phyloP scores from a whole-genome alignment of 2,888 invertebrate species.

The Enoplolaimus lenunculus region DNA sequence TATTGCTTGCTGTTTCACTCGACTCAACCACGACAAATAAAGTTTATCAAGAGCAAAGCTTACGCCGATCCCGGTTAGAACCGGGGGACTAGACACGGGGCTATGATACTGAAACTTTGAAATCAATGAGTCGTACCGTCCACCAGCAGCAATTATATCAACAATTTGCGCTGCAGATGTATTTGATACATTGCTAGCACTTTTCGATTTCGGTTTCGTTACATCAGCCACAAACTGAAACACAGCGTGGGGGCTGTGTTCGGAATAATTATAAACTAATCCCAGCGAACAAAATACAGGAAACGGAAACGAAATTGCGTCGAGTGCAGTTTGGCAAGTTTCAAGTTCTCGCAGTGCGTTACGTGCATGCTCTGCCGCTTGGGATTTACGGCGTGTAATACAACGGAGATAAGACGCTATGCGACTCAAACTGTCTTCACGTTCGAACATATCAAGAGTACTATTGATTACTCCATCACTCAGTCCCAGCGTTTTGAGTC shows the following conservation, averaged over 20 bases:
- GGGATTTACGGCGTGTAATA: slow-evolving; percentile 56
- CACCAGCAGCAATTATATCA: slow-evolving; percentile 69
- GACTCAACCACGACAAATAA: slow-evolving; percentile 3
- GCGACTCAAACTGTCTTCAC: slow-evolving; percentile 53
- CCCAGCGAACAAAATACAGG: slow-evolving; percentile 52
- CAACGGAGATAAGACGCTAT: slow-evolving; percentile 52
- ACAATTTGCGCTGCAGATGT: slow-evolving; percentile 45
- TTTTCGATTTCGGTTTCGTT: slow-evolving; percentile 33
- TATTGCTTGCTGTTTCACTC: not conserved
- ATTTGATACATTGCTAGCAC: slow-evolving; percentile 36
- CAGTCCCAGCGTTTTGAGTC: not conserved
- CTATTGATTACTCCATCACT: slow-evolving; percentile 54
- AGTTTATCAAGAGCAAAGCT: slow-evolving; percentile 69
- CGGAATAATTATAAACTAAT: slow-evolving; percentile 51
- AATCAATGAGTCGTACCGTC: slow-evolving; percentile 71
- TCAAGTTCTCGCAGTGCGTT: slow-evolving; percentile 62
- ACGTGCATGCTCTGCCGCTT: slow-evolving; percentile 51
- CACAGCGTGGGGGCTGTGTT: slow-evolving; percentile 53
- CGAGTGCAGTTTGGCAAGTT: slow-evolving; percentile 55
- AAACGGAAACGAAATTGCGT: slow-evolving; percentile 55
- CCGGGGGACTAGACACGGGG: slow-evolving; percentile 19
- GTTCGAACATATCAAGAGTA: slow-evolving; percentile 55
- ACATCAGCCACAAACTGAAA: slow-evolving; percentile 55
- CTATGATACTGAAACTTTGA: slow-evolving; percentile 23
- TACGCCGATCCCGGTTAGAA: slow-evolving; percentile 57